Base-by-base conservation (phyloP, 1,140 invertebrate species). In the Lepidotrigona ventralis region DNA sequence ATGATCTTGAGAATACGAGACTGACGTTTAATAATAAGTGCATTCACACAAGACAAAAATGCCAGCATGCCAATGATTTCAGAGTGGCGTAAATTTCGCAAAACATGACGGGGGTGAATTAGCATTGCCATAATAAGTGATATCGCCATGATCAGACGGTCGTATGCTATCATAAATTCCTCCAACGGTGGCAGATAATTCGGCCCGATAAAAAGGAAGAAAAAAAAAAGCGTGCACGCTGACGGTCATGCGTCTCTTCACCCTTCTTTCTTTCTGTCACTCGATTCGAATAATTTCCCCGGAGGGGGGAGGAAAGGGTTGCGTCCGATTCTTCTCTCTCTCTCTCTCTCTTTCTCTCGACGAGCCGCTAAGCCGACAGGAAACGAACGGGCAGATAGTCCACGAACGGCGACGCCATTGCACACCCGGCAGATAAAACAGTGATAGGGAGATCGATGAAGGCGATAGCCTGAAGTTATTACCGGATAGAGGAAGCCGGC, bases 381-480 rank as follows among this genome's bases (percentile, higher is more conserved):
- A 88, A 85, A 86, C 88, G 85, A 83, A 76, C 64, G 80, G 79
- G 68, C 56, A 60, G 84, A 60, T 81, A 83, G 90, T 86, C 91
- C 89, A 78, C 85, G 85, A 85, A 85, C 86, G 87, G 88, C 92
- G 92, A 92, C 93, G 93, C 92, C 92, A 93, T 88, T 94, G 93
- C 90, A 92, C 85, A 87, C 39, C 33, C 90, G 39, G 0, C 4
- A 94, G 93, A 94, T 94, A 93, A 94, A 94, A 92, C 91, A 92
- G 92, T 91, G 93, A 94, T 94, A 94, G 92, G 89, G 90, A 94
- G 93, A 94, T 94, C 93, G 92, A 94, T 94, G 93, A 94, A 93
- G 92, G 89, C 90, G 93, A 94, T 94, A 93, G 91, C 89, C 89
- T 88, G 86, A 92, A 94, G 93, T 94, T 94, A 94, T 94, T 94